Evolutionary conservation across 2,888 invertebrate species (phyloP).

Genomic region (Chrysolina haemoptera): DNA sequence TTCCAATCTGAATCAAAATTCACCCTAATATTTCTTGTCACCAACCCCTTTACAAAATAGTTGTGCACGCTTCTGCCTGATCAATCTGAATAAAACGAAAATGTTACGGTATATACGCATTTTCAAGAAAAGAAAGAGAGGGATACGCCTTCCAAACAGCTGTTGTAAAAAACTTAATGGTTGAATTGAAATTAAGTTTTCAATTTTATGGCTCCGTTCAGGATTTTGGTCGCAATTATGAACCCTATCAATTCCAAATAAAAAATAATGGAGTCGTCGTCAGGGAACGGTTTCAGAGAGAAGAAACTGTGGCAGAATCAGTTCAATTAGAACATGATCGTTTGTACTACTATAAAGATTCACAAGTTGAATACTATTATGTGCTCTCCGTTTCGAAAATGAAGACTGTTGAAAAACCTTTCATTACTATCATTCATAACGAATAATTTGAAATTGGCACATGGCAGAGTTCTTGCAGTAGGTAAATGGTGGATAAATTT

Average conservation of each 20-base stretch:
- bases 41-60: background rate
- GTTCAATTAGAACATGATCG: background rate
- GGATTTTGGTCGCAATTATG: constrained; percentile 25
- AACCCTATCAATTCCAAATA: constrained; percentile 29
- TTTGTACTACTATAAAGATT: background rate
- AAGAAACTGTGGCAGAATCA: background rate
- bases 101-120: constrained; percentile 30
- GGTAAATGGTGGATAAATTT: too few species aligned
- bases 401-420: too few species aligned
- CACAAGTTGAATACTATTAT: too few species aligned
- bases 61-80: constrained; percentile 4
- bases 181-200: constrained; percentile 28
- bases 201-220: constrained; percentile 24
- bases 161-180: constrained; percentile 32
- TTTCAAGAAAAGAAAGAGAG: constrained; percentile 27
- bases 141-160: constrained; percentile 23
- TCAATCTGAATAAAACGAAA: constrained; percentile 23
- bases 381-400: too few species aligned
- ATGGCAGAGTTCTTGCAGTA: too few species aligned
- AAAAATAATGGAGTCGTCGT: constrained; percentile 14
- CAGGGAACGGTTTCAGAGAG: constrained; percentile 6
- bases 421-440: too few species aligned
- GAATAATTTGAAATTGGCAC: too few species aligned
- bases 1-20: too few species aligned
- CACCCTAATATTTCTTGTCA: too few species aligned